Evolutionary conservation across 2,797 vertebrate genomes (phyloP), one percentile per base, ranked within the genome.

Genomic region (Meda fulgida): DNA sequence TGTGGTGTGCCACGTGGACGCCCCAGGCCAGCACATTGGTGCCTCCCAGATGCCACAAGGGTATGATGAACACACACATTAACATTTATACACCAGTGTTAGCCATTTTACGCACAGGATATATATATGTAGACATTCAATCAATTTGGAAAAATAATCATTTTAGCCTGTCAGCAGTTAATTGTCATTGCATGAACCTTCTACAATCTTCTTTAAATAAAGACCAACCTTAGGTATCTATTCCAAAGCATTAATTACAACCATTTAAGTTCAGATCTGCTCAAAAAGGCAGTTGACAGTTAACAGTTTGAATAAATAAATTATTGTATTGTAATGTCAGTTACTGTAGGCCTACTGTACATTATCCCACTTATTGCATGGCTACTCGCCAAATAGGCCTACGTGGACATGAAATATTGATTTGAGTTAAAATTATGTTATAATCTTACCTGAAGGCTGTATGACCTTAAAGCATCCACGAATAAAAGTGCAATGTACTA

Each of bases 1-100:
- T 46, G 97, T 98, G 89, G 97, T 99, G 78, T 99, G 97, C 89
- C 97, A 99, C 0, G 94, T 99, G 7, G 97, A 99, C 0, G 98
- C 98, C 0, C 98, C 98, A 0, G 98, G 98, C 1, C 98, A 99
- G 92, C 97, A 99, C 91, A 88, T 95, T 2, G 98, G 98, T 91
- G 97, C 97, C 0, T 95, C 97, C 0, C 97, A 97, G 93, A 48
- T 96, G 84, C 95, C 95, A 72, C 94, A 94, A 84, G 95, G 95
- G 95, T 96, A 87, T 34, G 73, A 14, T 73, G 48, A 34, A 82
- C n/a, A 26, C 73, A 67, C 18, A 26, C 13, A 23, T n/a, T 3
- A 23, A 48, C 3, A 70, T 23, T 4, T 26, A n/a, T 36, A 29
- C 1, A 69, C 29, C 31, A 29, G 51, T 72, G 60, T 46, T 34